A percentile compares a stretch with the other conserved stretches of the same genome.
Conservation (phyloP, 2,797 vertebrate species). For the Bradypodion pumilum region DNA sequence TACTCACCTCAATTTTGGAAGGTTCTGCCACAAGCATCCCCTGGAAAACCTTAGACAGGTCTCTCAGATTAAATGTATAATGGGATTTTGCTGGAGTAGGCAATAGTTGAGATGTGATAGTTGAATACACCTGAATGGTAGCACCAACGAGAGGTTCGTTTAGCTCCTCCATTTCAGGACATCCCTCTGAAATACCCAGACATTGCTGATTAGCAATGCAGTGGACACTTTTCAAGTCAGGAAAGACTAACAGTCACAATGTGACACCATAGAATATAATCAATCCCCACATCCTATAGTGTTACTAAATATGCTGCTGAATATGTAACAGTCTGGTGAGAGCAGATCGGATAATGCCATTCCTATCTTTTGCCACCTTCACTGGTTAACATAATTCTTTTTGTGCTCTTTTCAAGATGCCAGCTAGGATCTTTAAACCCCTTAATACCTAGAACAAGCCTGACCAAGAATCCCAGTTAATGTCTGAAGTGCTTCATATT, state of each 20-base stretch:
- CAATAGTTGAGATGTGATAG: slow-evolving; percentile 88
- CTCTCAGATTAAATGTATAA: slow-evolving; percentile 93
- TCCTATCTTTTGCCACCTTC: not conserved
- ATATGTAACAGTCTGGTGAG: not conserved
- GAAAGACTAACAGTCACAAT: not conserved
- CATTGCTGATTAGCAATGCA: slow-evolving; percentile 23
- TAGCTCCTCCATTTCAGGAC: slow-evolving; percentile 75
- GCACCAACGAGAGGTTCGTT: slow-evolving; percentile 82
- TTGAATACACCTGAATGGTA: slow-evolving; percentile 83
- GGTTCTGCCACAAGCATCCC: slow-evolving; percentile 90
- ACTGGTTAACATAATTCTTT: not conserved
- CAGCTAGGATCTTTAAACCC: not conserved
- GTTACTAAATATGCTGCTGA: not conserved
- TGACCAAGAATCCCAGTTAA: not conserved
- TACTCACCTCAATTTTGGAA: slow-evolving; percentile 79
- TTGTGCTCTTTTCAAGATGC: not conserved
- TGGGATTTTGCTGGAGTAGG: slow-evolving; percentile 94
- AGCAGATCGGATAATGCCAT: not conserved
- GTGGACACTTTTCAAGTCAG: not conserved
- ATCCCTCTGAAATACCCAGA: slow-evolving; percentile 65
- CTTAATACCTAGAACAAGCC: not conserved
- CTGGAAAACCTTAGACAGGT: slow-evolving; percentile 95
- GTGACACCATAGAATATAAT: not conserved
- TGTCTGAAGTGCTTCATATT: not conserved
- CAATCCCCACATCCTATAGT: not conserved